A percentile compares a stretch with the other conserved stretches of the same genome.
Evolutionary conservation across 2,888 invertebrate genomes (phyloP).

Genomic region (Tenthredo distinguenda): DNA sequence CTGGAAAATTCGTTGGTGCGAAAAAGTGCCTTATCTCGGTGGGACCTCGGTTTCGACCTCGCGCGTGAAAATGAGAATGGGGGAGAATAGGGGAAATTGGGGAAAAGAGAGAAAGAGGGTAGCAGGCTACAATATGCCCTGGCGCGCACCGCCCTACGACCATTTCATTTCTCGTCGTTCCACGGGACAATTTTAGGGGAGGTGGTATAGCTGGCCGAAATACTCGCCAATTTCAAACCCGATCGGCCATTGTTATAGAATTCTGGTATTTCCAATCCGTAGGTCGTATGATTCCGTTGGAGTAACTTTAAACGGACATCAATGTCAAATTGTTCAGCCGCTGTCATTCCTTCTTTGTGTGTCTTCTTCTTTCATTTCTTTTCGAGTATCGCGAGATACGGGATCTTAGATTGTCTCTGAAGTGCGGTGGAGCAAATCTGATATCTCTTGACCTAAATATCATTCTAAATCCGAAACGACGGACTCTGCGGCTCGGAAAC

Average conservation of each 20-base stretch:
- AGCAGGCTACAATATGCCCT: conserved; percentile 49
- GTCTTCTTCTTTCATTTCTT: background rate
- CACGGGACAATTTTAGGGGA: conserved; percentile 10
- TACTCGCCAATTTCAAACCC: conserved; percentile 38
- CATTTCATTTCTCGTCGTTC: conserved; percentile 47
- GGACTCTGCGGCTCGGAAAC: conserved; percentile 39
- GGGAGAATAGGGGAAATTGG: conserved; percentile 45
- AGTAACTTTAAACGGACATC: background rate
- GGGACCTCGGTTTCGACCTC: conserved; percentile 15
- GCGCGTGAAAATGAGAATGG: conserved; percentile 59
- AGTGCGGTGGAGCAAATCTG: background rate
- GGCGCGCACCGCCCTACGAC: conserved; percentile 1
- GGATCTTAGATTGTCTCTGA: conserved; percentile 7
- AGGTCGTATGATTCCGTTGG: background rate
- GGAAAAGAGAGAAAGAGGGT: background rate
- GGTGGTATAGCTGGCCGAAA: conserved; percentile 21
- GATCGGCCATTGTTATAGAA: conserved; percentile 34
- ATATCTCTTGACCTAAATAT: conserved; percentile 39
- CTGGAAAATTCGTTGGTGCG: conserved; percentile 67
- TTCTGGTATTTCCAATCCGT: conserved; percentile 17
- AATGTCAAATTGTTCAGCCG: background rate
- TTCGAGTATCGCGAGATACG: background rate
- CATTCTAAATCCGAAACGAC: conserved; percentile 34
- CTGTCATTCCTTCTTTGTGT: background rate
- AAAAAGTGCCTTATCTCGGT: conserved; percentile 62